Base-by-base conservation (phyloP, 2,113 vertebrate species). In the Suricata suricatta region DNA sequence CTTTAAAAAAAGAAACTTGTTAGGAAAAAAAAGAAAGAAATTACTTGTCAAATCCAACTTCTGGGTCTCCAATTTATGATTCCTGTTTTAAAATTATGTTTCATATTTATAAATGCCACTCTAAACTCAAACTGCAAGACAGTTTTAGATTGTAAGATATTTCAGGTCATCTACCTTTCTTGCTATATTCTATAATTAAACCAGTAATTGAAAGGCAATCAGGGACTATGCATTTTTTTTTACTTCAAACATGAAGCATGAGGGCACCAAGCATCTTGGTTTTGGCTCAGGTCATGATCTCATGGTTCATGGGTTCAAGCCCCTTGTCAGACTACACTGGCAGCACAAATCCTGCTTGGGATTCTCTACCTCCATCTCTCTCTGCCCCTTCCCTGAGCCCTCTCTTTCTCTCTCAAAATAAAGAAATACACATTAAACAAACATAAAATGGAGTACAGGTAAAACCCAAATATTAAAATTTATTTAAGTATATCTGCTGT, bases 41-140 rank as follows among this genome's bases (percentile, higher is more conserved):
- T 21, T 81, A 25, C n/a, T 76, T 54, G 47, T 95, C 66, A 64
- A 71, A 94, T 79, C 94, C 72, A 71, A 16, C 60, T 84, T 93
- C 41, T 47, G 69, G 80, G 74, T n/a, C 50, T 96, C 79, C 5
- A 35, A 1, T 76, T 94, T 74, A 57, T 64, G 41, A 44, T 35
- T 83, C 10, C 47, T 96, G 57, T 38, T 93, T 98, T 87, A 17
- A 91, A 94, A 38, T 86, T 31, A 38, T 52, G 14, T 77, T 95
- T 97, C 27, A 35, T 63, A 60, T 52, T 88, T 90, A 76, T 52
- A 93, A 74, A 92, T 57, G 68, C 25, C 29, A 41, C 44, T 97
- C 29, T 16, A 41, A 96, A 94, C 15, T 89, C 77, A 57, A 77
- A 76, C 23, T 82, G 8, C 11, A 72, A 88, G 31, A 5, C 41